phyloP scores from a whole-genome alignment of 2,888 invertebrate genomes.

The Eristalis tenax region DNA sequence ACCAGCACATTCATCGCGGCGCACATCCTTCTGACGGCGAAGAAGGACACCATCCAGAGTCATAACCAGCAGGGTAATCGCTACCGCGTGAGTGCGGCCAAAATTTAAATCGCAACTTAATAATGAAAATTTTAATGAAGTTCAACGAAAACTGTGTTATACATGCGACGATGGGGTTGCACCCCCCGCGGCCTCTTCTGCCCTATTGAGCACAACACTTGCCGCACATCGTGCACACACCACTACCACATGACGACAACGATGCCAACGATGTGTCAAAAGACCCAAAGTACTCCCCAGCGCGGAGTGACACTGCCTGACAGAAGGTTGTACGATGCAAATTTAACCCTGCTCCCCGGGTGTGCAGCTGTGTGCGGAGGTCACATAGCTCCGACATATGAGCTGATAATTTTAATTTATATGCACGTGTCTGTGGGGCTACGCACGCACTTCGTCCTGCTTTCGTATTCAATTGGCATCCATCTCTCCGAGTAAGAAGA shows the following conservation, averaged over 20 bases:
- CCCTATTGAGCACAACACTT: constrained; percentile 7
- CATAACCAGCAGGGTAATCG: constrained; percentile 34
- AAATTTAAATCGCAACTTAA: constrained; percentile 56
- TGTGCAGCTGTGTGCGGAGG: not conserved
- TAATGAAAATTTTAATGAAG: constrained; percentile 51
- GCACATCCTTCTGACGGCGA: not conserved
- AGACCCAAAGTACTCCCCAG: constrained; percentile 33
- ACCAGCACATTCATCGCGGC: constrained; percentile 3
- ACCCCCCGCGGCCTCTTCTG: not conserved
- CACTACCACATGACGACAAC: constrained; percentile 8
- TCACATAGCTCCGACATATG: constrained; percentile 23
- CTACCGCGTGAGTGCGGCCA: constrained; percentile 35
- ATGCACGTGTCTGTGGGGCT: constrained; percentile 43
- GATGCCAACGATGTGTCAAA: constrained; percentile 57
- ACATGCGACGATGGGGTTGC: not conserved
- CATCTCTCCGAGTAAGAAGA: not conserved
- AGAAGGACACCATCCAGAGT: constrained; percentile 14
- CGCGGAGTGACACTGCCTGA: not conserved
- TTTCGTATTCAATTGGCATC: constrained; percentile 26
- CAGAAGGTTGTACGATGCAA: constrained; percentile 42
- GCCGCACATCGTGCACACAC: not conserved
- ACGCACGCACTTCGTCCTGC: not conserved
- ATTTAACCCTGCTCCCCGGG: constrained; percentile 10
- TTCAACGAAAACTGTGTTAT: constrained; percentile 29
- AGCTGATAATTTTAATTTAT: constrained; percentile 61